Conservation (phyloP, 2,888 invertebrate genomes). For the Teleiodes luculella region DNA sequence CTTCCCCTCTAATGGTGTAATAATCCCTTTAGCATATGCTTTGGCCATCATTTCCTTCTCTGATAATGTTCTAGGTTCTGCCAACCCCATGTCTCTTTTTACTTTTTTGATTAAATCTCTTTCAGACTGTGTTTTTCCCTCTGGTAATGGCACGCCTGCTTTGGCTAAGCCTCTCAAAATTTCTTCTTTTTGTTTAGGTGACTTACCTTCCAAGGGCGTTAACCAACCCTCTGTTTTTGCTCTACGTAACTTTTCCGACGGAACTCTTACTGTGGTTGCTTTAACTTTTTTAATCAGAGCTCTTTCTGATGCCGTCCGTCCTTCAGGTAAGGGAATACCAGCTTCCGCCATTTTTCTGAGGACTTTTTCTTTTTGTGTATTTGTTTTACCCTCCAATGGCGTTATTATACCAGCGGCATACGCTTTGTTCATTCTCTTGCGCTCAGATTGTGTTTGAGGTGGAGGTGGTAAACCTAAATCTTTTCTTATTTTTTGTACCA, state of each 20-base stretch:
- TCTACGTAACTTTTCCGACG: constrained; percentile 26
- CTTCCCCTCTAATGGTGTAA: constrained; percentile 26
- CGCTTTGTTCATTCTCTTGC: constrained; percentile 21
- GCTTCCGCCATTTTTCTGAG: constrained; percentile 19
- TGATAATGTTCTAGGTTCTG: constrained; percentile 22
- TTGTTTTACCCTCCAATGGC: constrained; percentile 29
- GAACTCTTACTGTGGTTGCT: background rate
- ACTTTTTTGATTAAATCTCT: constrained; percentile 31
- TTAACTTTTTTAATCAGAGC: constrained; percentile 24
- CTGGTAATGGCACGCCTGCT: constrained; percentile 27
- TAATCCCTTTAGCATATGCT: constrained; percentile 10
- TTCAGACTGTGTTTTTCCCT: constrained; percentile 40
- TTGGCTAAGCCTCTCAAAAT: constrained; percentile 2
- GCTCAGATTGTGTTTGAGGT: constrained; percentile 25
- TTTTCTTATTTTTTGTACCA: constrained; percentile 21
- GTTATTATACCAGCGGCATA: constrained; percentile 24
- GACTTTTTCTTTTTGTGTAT: constrained; percentile 30
- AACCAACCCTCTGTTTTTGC: constrained; percentile 31
- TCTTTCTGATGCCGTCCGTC: constrained; percentile 28
- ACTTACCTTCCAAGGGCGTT: constrained; percentile 30
- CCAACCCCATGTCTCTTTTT: constrained; percentile 11
- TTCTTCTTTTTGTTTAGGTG: constrained; percentile 27
- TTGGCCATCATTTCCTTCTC: constrained; percentile 20
- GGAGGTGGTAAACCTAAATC: constrained; percentile 32
- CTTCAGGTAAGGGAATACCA: constrained; percentile 27